Percentiles rank a stretch among this genome's conserved stretches.
Evolutionary conservation across 2,888 invertebrate genomes (phyloP).

Genomic region (Ormyrus pomaceus): DNA sequence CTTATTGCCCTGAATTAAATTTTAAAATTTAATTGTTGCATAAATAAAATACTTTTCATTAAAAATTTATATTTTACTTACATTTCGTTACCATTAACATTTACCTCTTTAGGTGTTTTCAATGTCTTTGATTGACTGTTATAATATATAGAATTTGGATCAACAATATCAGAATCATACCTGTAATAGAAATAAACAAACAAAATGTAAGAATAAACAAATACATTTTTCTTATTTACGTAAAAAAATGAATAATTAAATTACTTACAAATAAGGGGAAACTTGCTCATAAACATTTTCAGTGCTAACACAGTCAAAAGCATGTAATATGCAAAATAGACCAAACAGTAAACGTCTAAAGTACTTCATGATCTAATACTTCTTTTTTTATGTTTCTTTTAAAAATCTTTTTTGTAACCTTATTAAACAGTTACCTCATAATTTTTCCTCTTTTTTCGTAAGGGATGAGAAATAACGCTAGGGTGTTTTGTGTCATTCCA

Average conservation of each 20-base stretch:
- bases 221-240: neutral
- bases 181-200: slow-evolving; percentile 40
- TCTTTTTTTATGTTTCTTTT: neutral
- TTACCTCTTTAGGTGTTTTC: slow-evolving; percentile 15
- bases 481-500: too few species aligned
- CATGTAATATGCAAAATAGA: slow-evolving; percentile 27
- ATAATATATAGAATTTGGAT: slow-evolving; percentile 66
- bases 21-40: neutral
- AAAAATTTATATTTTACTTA: slow-evolving; percentile 18
- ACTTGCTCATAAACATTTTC: slow-evolving; percentile 36
- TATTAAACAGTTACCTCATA: too few species aligned
- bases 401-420: too few species aligned
- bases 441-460: too few species aligned
- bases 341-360: neutral
- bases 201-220: neutral
- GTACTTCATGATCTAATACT: slow-evolving; percentile 30
- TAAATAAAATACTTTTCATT: neutral
- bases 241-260: neutral
- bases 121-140: slow-evolving; percentile 57
- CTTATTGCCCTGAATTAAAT: slow-evolving; percentile 6
- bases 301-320: slow-evolving; percentile 3
- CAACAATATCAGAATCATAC: slow-evolving; percentile 55
- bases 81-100: slow-evolving; percentile 21
- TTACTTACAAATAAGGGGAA: slow-evolving; percentile 44
- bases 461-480: too few species aligned